Base-by-base conservation (phyloP, 2,888 invertebrate genomes). In the Agriotes lineatus region DNA sequence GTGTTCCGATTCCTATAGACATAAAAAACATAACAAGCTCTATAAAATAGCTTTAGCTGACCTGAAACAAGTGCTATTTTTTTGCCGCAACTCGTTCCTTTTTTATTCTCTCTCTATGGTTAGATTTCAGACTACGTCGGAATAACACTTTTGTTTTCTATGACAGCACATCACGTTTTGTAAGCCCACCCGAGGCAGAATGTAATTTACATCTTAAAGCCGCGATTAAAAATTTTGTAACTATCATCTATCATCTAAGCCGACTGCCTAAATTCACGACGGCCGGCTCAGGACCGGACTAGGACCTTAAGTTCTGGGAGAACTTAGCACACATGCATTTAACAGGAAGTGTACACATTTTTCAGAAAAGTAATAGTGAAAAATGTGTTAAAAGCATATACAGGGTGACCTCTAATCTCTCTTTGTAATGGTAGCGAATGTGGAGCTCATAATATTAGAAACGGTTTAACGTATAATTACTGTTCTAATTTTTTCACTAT, bases 141-240 rank as follows among this genome's bases (percentile, higher is more conserved):
- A 59, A 42, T 19, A 59, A 19, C 45, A 44, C 59, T 59, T 59
- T 42, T 59, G 44, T 42, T 59, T 56, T 56, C 67, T 62, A 57
- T 67, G 62, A 57, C 61, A 62, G 67, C 57, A 22, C 60, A 67
- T 67, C 67, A 62, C 45, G 67, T 62, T 62, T 25, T 54, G 33
- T 52, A 66, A 59, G 45, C 30, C 44, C 12, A 33, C 67, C 56
- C 52, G 33, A 45, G 67, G 67, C 60, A 37, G 54, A 56, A 61
- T 20, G 60, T 61, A 67, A 60, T 67, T 65, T 65, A 65, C 58
- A 59, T 50, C 58, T 58, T 50, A 39, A 65, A 59, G 65, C 58
- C 48, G 42, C 42, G 59, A 33, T 58, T 59, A 39, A 65, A 14
- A 50, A 50, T 59, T 54, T 67, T 60, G 33, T 56, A 44, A 56